Percentiles rank a stretch among this genome's conserved stretches.
Conservation (phyloP, 2,797 vertebrate species). For the Lophotriccus pileatus region DNA sequence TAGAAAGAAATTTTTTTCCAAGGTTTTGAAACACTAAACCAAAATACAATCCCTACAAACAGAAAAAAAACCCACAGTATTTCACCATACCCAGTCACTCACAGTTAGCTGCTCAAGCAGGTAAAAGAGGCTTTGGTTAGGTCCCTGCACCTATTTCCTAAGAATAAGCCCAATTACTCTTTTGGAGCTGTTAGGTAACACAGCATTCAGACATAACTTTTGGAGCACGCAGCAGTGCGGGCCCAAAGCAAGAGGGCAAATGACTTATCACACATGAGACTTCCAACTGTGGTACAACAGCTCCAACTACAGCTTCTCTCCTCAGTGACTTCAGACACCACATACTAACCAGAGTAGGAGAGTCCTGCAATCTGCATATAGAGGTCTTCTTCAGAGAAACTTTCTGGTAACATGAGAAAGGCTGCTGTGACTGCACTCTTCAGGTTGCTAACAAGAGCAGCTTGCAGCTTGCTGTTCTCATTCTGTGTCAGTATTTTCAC, state of each 20-base stretch:
- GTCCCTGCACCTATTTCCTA: background rate
- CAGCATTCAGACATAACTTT: background rate
- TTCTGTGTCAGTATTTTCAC: slow-evolving; percentile 88
- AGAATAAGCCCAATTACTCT: background rate
- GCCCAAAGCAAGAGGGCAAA: background rate
- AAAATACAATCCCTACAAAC: background rate
- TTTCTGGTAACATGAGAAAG: slow-evolving; percentile 95
- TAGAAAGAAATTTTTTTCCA: background rate
- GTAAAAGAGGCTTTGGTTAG: background rate
- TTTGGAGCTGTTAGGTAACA: background rate
- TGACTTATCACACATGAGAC: background rate
- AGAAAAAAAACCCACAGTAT: background rate
- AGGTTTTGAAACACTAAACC: background rate
- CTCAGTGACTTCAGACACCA: background rate
- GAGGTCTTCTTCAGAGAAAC: slow-evolving; percentile 92
- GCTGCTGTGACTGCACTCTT: slow-evolving; percentile 89
- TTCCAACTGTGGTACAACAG: background rate
- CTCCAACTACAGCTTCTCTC: background rate
- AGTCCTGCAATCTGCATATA: slow-evolving; percentile 90
- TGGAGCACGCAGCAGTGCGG: background rate
- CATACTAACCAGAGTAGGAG: slow-evolving; percentile 86
- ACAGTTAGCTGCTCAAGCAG: background rate
- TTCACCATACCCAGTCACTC: background rate
- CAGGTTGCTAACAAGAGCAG: slow-evolving; percentile 86
- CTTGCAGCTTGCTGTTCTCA: slow-evolving; percentile 81